Conservation (phyloP, 2,797 vertebrate genomes). For the Macrochelys suwanniensis region DNA sequence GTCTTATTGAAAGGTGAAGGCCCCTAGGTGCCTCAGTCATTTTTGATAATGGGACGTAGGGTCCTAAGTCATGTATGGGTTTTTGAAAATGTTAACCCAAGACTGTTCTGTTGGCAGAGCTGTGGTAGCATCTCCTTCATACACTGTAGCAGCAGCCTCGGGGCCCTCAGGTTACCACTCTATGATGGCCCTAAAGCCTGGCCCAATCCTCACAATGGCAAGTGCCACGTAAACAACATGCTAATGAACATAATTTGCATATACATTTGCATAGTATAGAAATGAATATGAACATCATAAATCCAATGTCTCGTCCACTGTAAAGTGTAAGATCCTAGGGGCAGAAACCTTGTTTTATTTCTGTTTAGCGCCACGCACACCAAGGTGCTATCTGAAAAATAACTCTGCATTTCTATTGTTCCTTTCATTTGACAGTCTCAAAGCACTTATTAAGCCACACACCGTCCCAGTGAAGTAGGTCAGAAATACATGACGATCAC, state of each 20-base stretch:
- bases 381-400: neutral
- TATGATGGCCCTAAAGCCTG: neutral
- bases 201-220: neutral
- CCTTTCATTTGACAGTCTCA: neutral
- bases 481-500: neutral
- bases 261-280: neutral
- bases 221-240: neutral
- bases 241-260: neutral
- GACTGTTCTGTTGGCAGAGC: neutral
- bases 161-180: neutral
- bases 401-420: neutral
- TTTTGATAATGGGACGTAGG: neutral
- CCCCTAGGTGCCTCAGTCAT: neutral
- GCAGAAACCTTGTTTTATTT: neutral
- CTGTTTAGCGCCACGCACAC: neutral
- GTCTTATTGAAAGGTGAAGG: too few relatives aligned
- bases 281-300: neutral
- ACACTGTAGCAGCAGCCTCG: neutral
- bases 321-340: neutral
- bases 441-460: neutral
- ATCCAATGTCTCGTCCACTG: neutral
- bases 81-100: neutral
- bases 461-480: neutral
- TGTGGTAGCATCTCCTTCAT: neutral
- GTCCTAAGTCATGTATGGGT: neutral